Base-by-base conservation (phyloP, 2,113 vertebrate species). In the Cheilinus undulatus region DNA sequence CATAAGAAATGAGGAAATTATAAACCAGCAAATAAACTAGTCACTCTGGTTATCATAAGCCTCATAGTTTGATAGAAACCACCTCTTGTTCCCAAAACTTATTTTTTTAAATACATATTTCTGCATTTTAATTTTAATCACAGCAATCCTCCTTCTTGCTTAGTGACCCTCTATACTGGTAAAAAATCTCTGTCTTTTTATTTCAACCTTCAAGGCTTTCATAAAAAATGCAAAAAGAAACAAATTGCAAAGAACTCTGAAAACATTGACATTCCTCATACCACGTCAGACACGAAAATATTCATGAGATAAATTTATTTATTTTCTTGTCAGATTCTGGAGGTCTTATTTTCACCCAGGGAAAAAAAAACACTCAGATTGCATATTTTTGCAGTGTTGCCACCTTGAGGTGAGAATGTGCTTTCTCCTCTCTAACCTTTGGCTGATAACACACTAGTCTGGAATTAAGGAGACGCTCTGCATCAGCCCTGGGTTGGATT, bases 391-490 rank as follows among this genome's bases (percentile, higher is more conserved):
- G 20, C 12, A 34, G 20, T 17, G 4, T 72, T 77, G 40, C 57
- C 54, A 67, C 53, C 69, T 77, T 74, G 45, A 71, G 60, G 53
- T 69, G 32, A 76, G 26, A 69, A 40, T 45, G 28, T 51, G 46
- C 73, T 61, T 58, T 66, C 42, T 63, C 49, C n/a, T 57, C 72
- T 54, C 56, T 73, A 84, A 86, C 82, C 66, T 81, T 67, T 53
- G 66, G 58, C 46, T 76, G 74, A 76, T 77, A 84, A 83, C 48
- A 58, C 57, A 78, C 61, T 57, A 26, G 42, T 76, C 58, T 61
- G 59, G 60, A 76, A 84, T 83, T 80, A 88, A 78, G 63, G 20
- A 63, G 59, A 58, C 73, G 66, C 27, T 74, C 70, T 8, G 50
- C 69, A 62, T 65, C 64, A 66, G 78, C 56, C 60, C 38, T 56